phyloP scores from a whole-genome alignment of 2,888 invertebrate genomes.

The Lycocerus yunnanus region DNA sequence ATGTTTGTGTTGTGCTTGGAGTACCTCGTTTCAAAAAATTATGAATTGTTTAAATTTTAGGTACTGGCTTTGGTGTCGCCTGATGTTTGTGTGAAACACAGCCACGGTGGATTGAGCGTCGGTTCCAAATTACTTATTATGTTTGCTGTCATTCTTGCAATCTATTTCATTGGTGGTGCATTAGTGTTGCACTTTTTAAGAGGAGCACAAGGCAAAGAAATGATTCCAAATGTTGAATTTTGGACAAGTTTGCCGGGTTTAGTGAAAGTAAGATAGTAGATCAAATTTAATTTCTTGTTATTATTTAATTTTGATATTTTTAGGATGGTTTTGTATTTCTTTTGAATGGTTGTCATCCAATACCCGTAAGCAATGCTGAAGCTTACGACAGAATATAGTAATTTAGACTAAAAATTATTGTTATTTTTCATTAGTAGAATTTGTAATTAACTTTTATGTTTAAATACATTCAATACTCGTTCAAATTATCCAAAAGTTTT shows the following conservation, averaged over 20 bases:
- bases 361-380: constrained; percentile 46
- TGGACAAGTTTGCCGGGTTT: constrained; percentile 73
- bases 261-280: constrained; percentile 62
- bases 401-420: constrained; percentile 7
- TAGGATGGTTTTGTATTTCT: constrained; percentile 70
- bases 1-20: neutral
- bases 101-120: constrained; percentile 59
- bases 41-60: constrained; percentile 51
- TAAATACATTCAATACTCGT: neutral
- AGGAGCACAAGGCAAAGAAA: constrained; percentile 74
- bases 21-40: neutral
- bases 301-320: constrained; percentile 40
- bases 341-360: constrained; percentile 64
- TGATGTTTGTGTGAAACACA: constrained; percentile 57
- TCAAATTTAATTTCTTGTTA: neutral
- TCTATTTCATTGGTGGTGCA: constrained; percentile 71
- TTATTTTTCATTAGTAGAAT: neutral
- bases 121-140: constrained; percentile 69
- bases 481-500: neutral
- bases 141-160: constrained; percentile 61
- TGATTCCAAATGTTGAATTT: constrained; percentile 75
- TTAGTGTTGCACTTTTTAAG: constrained; percentile 67
- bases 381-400: constrained; percentile 60
- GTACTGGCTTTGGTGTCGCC: constrained; percentile 59
- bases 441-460: constrained; percentile 2